Evolutionary conservation across 1,140 invertebrate genomes (phyloP), one percentile per base, ranked within the genome.

Genomic region (Cataglyphis hispanica): DNA sequence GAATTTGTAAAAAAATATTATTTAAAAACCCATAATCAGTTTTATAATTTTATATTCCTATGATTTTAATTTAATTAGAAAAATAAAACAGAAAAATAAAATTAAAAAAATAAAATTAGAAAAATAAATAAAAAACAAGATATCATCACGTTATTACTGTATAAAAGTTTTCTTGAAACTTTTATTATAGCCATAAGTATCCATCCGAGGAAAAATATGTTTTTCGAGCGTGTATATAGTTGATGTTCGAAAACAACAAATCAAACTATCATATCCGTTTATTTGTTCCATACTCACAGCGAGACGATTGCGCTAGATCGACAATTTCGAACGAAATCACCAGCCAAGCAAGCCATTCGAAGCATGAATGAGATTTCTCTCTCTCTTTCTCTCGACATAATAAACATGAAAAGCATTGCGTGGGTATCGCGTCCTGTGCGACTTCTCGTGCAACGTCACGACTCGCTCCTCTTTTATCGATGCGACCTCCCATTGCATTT

Each of bases 401-500:
- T 40, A 16, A 78, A 50, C 31, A 78, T 34, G 34, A 53, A 43
- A 77, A 85, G 34, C 25, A 22, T 10, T 16, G 66, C 60, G 60
- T 66, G 50, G 85, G 85, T 80, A 78, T 86, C 16, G 46, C 46
- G 46, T 50, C 46, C 46, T 50, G 46, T 46, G 67, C 72, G 61
- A 7, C 76, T 37, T 56, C 75, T 50, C 16, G 46, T 16, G 16
- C 22, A 27, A 40, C 50, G 58, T 80, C 67, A 46, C 16, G 76
- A 37, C 16, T 50, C 63, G 22, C 5, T 58, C 46, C 5, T 58
- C 46, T 84, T 86, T 85, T 72, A 87, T 87, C 70, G 56, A 22
- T 13, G 40, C 75, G 75, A 78, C 78, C 63, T 86, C 70, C 70
- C 78, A 61, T 22, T 31, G 75, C 53, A 86, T 80, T 87, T 66